A percentile compares a stretch with the other conserved stretches of the same genome.
phyloP scores from a whole-genome alignment of 2,797 vertebrate species.

The Eremophila alpestris region DNA sequence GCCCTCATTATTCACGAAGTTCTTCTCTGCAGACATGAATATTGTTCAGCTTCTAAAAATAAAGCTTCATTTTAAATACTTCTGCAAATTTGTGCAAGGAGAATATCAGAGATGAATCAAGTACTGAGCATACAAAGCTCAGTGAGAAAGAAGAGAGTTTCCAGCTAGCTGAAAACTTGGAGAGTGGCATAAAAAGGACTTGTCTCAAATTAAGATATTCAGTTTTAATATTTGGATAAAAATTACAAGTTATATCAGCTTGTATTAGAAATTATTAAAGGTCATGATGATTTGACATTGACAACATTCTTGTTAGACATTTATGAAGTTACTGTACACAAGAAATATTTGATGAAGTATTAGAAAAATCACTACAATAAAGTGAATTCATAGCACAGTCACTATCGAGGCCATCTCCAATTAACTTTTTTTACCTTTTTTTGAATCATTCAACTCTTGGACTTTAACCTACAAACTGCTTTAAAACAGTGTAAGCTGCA shows the following conservation, averaged over 20 bases:
- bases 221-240: not conserved
- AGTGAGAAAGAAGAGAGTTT: not conserved
- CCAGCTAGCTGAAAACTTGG: not conserved
- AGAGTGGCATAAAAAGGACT: not conserved
- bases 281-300: not conserved
- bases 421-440: not conserved
- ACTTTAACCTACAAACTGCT: not conserved
- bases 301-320: not conserved
- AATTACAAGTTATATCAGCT: not conserved
- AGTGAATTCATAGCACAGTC: not conserved
- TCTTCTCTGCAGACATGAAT: not conserved
- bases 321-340: not conserved
- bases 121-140: not conserved
- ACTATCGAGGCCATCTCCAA: not conserved
- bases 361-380: not conserved
- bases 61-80: not conserved
- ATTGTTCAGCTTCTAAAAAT: slow-evolving; percentile 12
- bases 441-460: not conserved
- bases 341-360: not conserved
- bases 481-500: not conserved
- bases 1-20: not conserved
- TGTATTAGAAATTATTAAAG: not conserved
- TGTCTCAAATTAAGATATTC: not conserved
- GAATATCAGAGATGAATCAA: not conserved
- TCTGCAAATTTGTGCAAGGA: not conserved